phyloP scores from a whole-genome alignment of 2,113 vertebrate species.

The Myrmecobius fasciatus region DNA sequence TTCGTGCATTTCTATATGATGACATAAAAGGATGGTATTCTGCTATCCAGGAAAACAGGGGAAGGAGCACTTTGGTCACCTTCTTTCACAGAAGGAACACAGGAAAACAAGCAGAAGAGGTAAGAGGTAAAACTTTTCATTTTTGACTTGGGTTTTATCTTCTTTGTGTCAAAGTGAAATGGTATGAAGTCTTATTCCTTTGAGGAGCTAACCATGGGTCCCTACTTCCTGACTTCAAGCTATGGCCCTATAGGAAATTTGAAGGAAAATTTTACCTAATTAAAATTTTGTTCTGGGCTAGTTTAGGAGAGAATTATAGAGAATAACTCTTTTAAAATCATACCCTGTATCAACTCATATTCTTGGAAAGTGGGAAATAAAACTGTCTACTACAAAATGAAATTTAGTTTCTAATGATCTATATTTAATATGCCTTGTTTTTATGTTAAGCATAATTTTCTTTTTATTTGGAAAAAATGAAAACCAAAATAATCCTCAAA shows the following conservation, averaged over 20 bases:
- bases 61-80: background rate
- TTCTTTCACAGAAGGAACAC: background rate
- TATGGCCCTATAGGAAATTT: background rate
- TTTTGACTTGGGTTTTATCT: background rate
- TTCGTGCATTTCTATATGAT: background rate
- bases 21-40: background rate
- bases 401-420: background rate
- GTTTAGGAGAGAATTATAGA: background rate
- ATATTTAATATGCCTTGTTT: conserved; percentile 36
- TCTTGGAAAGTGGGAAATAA: background rate
- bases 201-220: background rate
- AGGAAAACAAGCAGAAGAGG: background rate
- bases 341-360: conserved; percentile 9
- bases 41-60: background rate
- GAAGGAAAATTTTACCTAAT: background rate
- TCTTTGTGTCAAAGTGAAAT: background rate
- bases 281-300: conserved; percentile 3
- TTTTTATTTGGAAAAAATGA: conserved; percentile 28
- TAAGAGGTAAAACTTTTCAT: background rate
- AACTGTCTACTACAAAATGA: background rate
- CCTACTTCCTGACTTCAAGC: background rate
- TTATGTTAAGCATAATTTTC: conserved; percentile 24
- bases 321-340: conserved; percentile 24
- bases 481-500: background rate
- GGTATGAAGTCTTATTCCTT: background rate